Base-by-base conservation (phyloP, 2,797 vertebrate species). In the Helarctos malayanus region DNA sequence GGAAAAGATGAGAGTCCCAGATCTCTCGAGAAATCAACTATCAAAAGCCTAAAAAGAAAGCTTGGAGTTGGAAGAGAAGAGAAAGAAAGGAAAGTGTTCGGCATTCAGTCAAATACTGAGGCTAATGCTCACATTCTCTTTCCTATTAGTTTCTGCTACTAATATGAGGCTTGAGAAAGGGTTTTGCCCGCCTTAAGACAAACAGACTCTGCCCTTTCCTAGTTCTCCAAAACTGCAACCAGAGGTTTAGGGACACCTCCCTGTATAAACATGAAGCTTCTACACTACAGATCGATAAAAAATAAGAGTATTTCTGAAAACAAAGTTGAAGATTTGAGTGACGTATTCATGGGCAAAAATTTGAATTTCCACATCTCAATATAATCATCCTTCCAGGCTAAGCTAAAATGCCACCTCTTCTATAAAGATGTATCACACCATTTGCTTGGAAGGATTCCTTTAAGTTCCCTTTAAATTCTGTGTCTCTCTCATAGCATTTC, bases 341-440 rank as follows among this genome's bases (percentile, higher is more conserved):
- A 90, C 63, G 7, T 49, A 59, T 94, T 73, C 78, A 47, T 49
- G 16, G 35, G 41, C 65, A 94, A 94, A 95, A 82, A 65, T 65
- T 29, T 45, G 38, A 96, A 89, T 89, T 91, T 91, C 65, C 2
- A 8, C 16, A 61, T 89, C 49, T 93, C 91, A 83, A 3, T 89
- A 78, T 78, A 89, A 78, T 82, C 54, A 82, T 54, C 41, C 47
- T 93, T 84, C 57, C 32, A 92, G 35, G 11, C 23, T 83, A 15
- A 86, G 79, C 18, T 92, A 88, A 96, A 95, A 95, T 65, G 59
- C 57, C 14, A 88, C 13, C 12, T 80, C 38, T 85, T 93, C 73
- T 61, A 68, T 68, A 93, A 97, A 97, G 52, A 93, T 59, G 10
- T 47, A 94, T 57, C 38, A 85, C 80, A 85, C 15, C 5, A 56